These are phyloP conservation scores for Oscheius sp. DNA, from an alignment of 2,888 invertebrate species.

Conservation along the genomic window DNA sequence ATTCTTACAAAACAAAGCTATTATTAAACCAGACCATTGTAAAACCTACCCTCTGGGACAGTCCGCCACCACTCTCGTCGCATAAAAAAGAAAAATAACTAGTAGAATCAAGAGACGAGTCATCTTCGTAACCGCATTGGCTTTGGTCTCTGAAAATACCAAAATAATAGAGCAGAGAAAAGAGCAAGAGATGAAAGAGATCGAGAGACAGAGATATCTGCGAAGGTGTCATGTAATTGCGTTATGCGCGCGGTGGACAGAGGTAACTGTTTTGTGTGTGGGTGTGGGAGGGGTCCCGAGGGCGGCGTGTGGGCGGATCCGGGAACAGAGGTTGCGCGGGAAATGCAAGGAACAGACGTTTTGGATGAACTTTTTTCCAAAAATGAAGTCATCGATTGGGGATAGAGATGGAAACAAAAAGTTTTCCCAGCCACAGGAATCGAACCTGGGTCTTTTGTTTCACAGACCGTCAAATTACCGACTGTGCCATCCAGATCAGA, in stretches of 20 bases:
- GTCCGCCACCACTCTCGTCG: not conserved
- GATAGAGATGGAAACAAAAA: too few relatives aligned
- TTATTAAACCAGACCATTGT: too few relatives aligned
- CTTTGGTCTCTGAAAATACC: not conserved
- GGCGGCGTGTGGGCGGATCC: conserved; percentile 29
- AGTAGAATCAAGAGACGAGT: conserved; percentile 4
- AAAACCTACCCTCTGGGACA: conserved; percentile 19
- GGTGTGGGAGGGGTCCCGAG: conserved; percentile 12
- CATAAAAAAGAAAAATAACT: conserved; percentile 9
- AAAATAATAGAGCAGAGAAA: not conserved
- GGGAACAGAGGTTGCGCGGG: conserved; percentile 2
- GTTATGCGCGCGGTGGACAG: not conserved
- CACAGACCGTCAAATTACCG: too few relatives aligned
- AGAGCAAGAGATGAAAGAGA: not conserved
- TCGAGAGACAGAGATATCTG: too few relatives aligned
- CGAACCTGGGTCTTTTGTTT: too few relatives aligned
- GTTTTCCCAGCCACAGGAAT: too few relatives aligned
- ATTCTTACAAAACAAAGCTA: too few relatives aligned
- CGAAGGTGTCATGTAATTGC: conserved; percentile 10
- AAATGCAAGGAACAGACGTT: not conserved
- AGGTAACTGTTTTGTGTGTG: conserved; percentile 25
- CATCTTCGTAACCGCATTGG: conserved; percentile 16
- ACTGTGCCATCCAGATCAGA: too few relatives aligned
- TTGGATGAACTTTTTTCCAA: not conserved
- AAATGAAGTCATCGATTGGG: too few relatives aligned